A percentile compares a stretch with the other conserved stretches of the same genome.
Conservation (phyloP, 1,140 invertebrate genomes). For the Epicauta chinensis region DNA sequence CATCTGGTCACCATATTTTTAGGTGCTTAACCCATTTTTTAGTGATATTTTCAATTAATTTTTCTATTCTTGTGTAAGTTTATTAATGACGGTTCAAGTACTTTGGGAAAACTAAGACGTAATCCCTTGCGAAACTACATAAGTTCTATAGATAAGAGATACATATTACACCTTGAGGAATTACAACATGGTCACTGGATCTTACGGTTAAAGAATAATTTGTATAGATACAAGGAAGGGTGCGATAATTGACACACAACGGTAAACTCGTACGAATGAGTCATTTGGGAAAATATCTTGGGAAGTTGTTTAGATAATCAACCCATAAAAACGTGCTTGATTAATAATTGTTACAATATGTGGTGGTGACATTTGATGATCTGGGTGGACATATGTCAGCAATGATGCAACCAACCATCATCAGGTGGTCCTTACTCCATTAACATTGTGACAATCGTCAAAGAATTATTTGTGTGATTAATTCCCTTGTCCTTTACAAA, state of each 20-base stretch:
- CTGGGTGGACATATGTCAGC: too few relatives aligned
- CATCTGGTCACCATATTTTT: too few relatives aligned
- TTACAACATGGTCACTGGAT: conserved; percentile 27
- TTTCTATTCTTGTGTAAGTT: too few relatives aligned
- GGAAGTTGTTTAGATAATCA: too few relatives aligned
- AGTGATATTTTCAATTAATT: too few relatives aligned
- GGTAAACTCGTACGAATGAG: background rate
- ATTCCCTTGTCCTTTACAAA: conserved; percentile 28
- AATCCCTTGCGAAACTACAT: conserved; percentile 10
- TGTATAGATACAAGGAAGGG: background rate
- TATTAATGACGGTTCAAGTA: background rate
- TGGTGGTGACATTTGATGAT: too few relatives aligned
- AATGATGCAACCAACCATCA: too few relatives aligned
- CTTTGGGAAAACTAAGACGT: conserved; percentile 1
- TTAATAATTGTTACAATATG: too few relatives aligned
- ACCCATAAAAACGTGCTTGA: too few relatives aligned
- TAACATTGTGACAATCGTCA: too few relatives aligned
- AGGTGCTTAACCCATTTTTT: too few relatives aligned
- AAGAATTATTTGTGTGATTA: conserved; percentile 26
- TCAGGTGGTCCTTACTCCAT: background rate
- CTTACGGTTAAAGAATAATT: conserved; percentile 27
- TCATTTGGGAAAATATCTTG: too few relatives aligned
- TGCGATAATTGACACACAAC: background rate
- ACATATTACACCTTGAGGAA: conserved; percentile 30
- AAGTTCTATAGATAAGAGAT: conserved; percentile 23